A percentile compares a stretch with the other conserved stretches of the same genome.
Evolutionary conservation across 1,140 invertebrate genomes (phyloP).

Genomic region (Saccostrea echinata): DNA sequence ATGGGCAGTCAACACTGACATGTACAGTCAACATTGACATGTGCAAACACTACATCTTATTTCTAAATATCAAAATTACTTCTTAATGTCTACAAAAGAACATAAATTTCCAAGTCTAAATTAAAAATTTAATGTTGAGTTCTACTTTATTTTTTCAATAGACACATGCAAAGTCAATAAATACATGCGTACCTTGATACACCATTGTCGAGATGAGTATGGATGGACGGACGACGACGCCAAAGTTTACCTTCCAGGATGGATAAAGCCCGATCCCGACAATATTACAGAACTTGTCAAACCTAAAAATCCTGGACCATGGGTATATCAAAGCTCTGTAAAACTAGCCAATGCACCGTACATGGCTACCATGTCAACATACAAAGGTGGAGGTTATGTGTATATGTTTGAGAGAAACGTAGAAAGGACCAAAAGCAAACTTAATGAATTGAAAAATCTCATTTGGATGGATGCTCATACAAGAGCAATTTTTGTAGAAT

Average conservation of each 20-base stretch:
- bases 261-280: constrained; percentile 65
- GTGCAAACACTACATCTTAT: too few relatives aligned
- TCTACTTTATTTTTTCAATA: constrained; percentile 51
- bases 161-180: constrained; percentile 75
- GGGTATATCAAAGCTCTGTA: constrained; percentile 75
- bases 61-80: too few relatives aligned
- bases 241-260: constrained; percentile 74
- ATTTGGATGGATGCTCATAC: constrained; percentile 82
- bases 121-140: not conserved
- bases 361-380: constrained; percentile 72
- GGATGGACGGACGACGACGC: constrained; percentile 79
- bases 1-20: too few relatives aligned
- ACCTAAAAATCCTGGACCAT: constrained; percentile 68
- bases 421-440: constrained; percentile 61
- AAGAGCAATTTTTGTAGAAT: constrained; percentile 82
- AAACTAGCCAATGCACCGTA: constrained; percentile 76
- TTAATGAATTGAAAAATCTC: constrained; percentile 60
- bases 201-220: constrained; percentile 77
- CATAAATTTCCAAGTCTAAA: too few relatives aligned
- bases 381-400: constrained; percentile 79
- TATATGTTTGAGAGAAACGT: constrained; percentile 67
- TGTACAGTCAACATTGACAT: too few relatives aligned
- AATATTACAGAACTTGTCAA: constrained; percentile 61
- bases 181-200: constrained; percentile 65
- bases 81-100: too few relatives aligned